These are phyloP conservation scores for Apis dorsata DNA, from an alignment of 1,140 invertebrate genomes.

Conservation along the genomic window DNA sequence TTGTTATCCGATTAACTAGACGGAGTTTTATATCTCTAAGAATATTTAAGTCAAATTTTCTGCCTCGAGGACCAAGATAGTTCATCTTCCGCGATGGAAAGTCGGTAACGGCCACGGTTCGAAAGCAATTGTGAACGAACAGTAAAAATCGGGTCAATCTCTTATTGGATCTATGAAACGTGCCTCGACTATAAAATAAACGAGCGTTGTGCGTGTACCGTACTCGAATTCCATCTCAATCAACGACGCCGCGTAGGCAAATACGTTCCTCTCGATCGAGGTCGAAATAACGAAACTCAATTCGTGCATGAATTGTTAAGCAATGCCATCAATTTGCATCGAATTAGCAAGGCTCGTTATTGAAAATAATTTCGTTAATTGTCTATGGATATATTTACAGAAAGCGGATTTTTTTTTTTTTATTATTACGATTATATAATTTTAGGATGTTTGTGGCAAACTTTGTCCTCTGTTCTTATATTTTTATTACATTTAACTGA, in stretches of 20 bases:
- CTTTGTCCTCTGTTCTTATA: too few relatives aligned
- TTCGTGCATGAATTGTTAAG: slow-evolving; percentile 12
- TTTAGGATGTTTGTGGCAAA: not conserved
- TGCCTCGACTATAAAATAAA: slow-evolving; percentile 57
- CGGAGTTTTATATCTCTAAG: not conserved
- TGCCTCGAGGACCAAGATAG: too few relatives aligned
- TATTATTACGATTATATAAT: too few relatives aligned
- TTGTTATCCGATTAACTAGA: not conserved
- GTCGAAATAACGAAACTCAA: slow-evolving; percentile 45
- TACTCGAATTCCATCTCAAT: slow-evolving; percentile 45
- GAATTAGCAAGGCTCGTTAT: not conserved
- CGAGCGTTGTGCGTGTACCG: slow-evolving; percentile 29
- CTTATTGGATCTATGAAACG: slow-evolving; percentile 65
- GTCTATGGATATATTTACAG: too few relatives aligned
- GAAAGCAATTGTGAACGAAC: slow-evolving; percentile 36
- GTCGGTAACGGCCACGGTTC: not conserved
- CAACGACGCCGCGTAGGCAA: slow-evolving; percentile 30
- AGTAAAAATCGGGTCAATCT: slow-evolving; percentile 55
- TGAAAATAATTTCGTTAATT: not conserved
- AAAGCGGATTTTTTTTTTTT: not conserved
- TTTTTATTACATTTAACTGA: too few relatives aligned
- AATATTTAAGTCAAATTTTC: slow-evolving; percentile 9
- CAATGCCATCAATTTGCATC: slow-evolving; percentile 11
- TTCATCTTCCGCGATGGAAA: slow-evolving; percentile 26
- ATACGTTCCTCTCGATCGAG: slow-evolving; percentile 35